Percentiles rank a stretch among this genome's conserved stretches.
phyloP scores from a whole-genome alignment of 2,797 vertebrate genomes.

The Brotogeris chrysoptera region DNA sequence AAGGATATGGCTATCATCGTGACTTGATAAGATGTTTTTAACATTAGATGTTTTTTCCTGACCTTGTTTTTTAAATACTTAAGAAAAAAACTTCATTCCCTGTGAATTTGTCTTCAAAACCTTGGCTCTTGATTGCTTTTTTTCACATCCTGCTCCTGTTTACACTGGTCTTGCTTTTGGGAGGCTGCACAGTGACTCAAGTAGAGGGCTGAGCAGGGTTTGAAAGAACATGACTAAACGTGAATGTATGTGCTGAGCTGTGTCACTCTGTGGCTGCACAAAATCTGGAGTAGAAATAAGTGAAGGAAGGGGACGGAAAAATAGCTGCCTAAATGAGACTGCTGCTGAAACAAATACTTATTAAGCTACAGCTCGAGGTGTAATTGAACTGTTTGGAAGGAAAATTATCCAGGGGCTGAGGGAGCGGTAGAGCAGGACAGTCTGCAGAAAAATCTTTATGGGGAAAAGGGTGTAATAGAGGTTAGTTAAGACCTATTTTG shows the following conservation, averaged over 20 bases:
- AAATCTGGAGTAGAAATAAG: neutral
- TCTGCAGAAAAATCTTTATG: neutral
- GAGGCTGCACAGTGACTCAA: neutral
- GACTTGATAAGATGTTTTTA: neutral
- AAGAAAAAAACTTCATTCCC: neutral
- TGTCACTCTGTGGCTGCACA: neutral
- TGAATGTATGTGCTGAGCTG: neutral
- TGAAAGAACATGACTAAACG: neutral
- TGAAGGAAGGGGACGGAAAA: neutral
- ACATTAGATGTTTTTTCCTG: neutral
- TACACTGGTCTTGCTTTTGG: neutral
- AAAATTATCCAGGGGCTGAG: neutral
- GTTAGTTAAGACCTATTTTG: neutral
- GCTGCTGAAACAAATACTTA: neutral
- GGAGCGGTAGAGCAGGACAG: neutral
- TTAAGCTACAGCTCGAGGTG: neutral
- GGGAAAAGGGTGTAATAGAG: neutral
- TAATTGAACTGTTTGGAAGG: neutral
- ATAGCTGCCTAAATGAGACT: neutral
- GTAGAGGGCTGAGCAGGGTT: neutral
- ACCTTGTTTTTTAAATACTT: neutral
- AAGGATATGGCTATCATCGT: accelerated
- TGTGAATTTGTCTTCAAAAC: neutral
- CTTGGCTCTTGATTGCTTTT: neutral
- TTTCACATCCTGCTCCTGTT: neutral